phyloP scores from a whole-genome alignment of 2,797 vertebrate genomes.

The Pseudopleuronectes americanus region DNA sequence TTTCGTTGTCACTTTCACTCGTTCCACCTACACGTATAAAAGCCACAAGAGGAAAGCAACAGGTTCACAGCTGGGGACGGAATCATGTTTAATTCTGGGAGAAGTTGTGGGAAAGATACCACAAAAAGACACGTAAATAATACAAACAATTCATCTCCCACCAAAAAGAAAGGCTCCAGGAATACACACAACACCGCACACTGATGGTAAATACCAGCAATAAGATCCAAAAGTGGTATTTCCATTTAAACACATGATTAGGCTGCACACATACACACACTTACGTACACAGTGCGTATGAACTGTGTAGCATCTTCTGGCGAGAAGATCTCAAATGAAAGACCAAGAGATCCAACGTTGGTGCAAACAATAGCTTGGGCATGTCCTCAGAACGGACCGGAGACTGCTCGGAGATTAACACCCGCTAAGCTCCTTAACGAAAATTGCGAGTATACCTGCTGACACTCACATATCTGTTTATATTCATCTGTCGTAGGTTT shows the following conservation, averaged over 20 bases:
- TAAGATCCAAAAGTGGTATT: too few species aligned
- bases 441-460: neutral
- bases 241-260: too few species aligned
- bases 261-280: neutral
- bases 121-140: conserved; percentile 34
- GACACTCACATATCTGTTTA: neutral
- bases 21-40: neutral
- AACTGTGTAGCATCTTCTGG: too few species aligned
- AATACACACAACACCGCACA: conserved; percentile 18
- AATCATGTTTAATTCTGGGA: conserved; percentile 14
- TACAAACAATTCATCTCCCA: conserved; percentile 21
- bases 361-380: too few species aligned
- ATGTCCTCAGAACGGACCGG: too few species aligned
- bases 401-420: too few species aligned
- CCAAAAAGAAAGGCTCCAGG: conserved; percentile 2
- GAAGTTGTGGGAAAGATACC: conserved; percentile 6
- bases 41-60: conserved; percentile 38
- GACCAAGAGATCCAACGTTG: too few species aligned
- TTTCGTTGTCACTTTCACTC: conserved; percentile 36
- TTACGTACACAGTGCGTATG: too few species aligned
- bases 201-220: conserved; percentile 8
- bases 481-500: too few species aligned
- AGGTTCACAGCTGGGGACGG: conserved; percentile 35
- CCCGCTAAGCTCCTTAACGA: too few species aligned
- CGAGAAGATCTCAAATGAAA: too few species aligned